These are phyloP conservation scores for Pseudorhombus dupliciocellatus DNA, from an alignment of 2,113 vertebrate species.

Conservation along the genomic window DNA sequence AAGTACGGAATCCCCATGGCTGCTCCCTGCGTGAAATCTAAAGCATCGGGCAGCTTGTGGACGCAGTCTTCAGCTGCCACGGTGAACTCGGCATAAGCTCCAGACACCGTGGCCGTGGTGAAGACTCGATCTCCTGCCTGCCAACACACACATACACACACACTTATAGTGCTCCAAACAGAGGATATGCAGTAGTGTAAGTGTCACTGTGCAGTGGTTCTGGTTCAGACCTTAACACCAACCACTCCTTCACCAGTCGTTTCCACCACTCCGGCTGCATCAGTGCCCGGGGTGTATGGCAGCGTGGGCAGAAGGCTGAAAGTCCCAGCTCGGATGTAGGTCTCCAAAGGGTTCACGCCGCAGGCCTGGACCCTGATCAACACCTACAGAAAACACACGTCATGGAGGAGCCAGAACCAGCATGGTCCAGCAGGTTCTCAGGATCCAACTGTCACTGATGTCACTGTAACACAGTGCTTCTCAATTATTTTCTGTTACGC, in stretches of 20 bases:
- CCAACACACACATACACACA: conserved; percentile 9
- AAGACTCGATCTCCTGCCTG: conserved; percentile 93
- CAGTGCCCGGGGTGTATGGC: conserved; percentile 89
- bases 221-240: conserved; percentile 82
- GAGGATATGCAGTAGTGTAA: neutral
- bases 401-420: neutral
- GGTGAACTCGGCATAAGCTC: conserved; percentile 90
- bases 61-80: conserved; percentile 81
- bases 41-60: conserved; percentile 81
- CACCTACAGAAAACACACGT: conserved; percentile 79
- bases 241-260: conserved; percentile 82
- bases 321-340: conserved; percentile 88
- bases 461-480: too few species aligned
- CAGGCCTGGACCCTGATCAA: conserved; percentile 89
- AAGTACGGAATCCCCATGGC: conserved; percentile 91
- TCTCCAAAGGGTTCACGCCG: conserved; percentile 94
- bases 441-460: too few species aligned
- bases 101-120: conserved; percentile 81
- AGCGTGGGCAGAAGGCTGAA: conserved; percentile 78
- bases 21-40: conserved; percentile 90
- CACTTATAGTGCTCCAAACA: neutral
- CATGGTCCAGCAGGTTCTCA: too few species aligned
- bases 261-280: conserved; percentile 88
- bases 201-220: too few species aligned
- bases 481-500: too few species aligned